phyloP scores from a whole-genome alignment of 2,113 vertebrate genomes.

The Pachyramphus minor region DNA sequence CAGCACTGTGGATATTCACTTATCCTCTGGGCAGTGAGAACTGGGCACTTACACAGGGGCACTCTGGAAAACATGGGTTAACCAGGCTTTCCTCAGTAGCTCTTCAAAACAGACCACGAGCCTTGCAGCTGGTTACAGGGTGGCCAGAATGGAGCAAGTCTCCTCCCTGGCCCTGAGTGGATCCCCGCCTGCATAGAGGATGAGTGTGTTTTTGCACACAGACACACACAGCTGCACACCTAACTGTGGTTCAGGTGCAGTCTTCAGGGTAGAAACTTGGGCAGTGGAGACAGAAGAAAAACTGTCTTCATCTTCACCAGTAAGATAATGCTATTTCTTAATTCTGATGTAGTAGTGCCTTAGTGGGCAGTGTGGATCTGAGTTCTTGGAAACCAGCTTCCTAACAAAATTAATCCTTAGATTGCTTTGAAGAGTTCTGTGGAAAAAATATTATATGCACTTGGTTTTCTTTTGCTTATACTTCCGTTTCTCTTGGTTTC shows the following conservation, averaged over 20 bases:
- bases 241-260: not conserved
- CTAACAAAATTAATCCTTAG: not conserved
- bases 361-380: not conserved
- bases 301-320: not conserved
- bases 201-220: not conserved
- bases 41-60: not conserved
- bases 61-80: not conserved
- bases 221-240: accelerated
- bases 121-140: not conserved
- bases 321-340: not conserved
- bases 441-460: not conserved
- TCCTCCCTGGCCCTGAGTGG: not conserved
- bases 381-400: not conserved
- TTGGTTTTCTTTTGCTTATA: not conserved
- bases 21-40: not conserved
- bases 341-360: not conserved
- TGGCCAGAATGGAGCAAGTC: not conserved
- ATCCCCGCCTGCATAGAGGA: not conserved
- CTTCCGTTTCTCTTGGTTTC: not conserved
- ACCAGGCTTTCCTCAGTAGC: not conserved
- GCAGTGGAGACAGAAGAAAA: not conserved
- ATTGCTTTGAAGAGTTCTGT: not conserved
- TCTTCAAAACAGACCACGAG: not conserved
- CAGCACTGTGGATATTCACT: not conserved
- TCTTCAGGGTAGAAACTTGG: not conserved